A percentile compares a stretch with the other conserved stretches of the same genome.
These are phyloP conservation scores for Sycophaga agraensis DNA, from an alignment of 1,140 invertebrate species.

Conservation along the genomic window DNA sequence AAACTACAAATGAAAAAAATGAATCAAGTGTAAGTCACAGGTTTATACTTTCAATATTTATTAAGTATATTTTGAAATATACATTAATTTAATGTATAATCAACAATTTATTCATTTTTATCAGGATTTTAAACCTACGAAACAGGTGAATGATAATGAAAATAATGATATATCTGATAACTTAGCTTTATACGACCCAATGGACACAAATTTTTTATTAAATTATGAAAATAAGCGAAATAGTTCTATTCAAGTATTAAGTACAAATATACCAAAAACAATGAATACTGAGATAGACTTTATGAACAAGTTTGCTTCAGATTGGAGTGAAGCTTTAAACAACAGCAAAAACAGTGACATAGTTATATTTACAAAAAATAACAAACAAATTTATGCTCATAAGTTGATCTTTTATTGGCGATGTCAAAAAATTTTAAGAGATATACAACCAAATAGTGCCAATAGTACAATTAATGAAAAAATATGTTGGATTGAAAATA, in stretches of 20 bases:
- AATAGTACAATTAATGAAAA: constrained; percentile 39
- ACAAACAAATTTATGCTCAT: constrained; percentile 50
- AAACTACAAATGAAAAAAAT: not conserved
- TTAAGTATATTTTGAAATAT: not conserved
- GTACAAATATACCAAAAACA: not conserved
- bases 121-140: not conserved
- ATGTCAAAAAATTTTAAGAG: constrained; percentile 50
- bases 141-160: not conserved
- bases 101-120: not conserved
- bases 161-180: not conserved
- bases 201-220: constrained; percentile 6
- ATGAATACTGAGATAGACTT: constrained; percentile 20
- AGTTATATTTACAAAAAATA: constrained; percentile 45
- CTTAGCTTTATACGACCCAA: constrained; percentile 15
- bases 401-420: constrained; percentile 52
- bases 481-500: constrained; percentile 42
- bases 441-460: constrained; percentile 40
- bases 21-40: not conserved
- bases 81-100: not conserved
- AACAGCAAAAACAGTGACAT: constrained; percentile 53
- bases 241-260: not conserved
- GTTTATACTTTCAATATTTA: not conserved
- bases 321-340: constrained; percentile 49
- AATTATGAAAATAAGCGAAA: constrained; percentile 2
- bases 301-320: constrained; percentile 33